Conservation (phyloP, 2,113 vertebrate genomes). For the Chionodraco myersi region DNA sequence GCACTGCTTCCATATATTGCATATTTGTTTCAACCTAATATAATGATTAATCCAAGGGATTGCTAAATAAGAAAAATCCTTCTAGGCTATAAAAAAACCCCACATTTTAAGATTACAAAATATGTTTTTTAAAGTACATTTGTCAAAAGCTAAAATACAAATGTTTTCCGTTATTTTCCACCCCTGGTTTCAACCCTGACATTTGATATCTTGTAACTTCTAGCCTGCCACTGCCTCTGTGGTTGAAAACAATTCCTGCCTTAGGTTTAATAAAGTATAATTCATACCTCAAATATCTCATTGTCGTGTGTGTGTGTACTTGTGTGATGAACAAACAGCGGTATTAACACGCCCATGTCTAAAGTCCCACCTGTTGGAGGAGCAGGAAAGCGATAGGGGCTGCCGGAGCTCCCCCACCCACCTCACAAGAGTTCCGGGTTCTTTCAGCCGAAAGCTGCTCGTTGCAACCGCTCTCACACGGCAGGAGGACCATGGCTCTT, state of each 20-base stretch:
- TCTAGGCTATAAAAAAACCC: no score
- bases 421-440: slow-evolving; percentile 75
- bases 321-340: neutral
- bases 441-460: slow-evolving; percentile 32
- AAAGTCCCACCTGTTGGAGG: slow-evolving; percentile 64
- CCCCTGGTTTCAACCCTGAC: slow-evolving; percentile 44
- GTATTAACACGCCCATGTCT: slow-evolving; percentile 2
- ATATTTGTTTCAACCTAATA: no score
- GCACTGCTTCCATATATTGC: neutral
- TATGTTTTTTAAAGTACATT: no score
- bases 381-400: slow-evolving; percentile 4
- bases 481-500: slow-evolving; percentile 83
- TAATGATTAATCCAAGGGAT: no score
- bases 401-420: slow-evolving; percentile 42
- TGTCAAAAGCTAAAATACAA: no score
- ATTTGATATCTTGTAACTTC: slow-evolving; percentile 30
- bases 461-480: neutral
- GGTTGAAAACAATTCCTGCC: slow-evolving; percentile 55
- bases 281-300: slow-evolving; percentile 38
- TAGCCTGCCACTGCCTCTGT: slow-evolving; percentile 48
- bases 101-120: no score
- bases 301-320: neutral
- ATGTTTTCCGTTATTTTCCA: slow-evolving; percentile 31
- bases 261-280: slow-evolving; percentile 70
- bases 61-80: no score